Percentiles rank a stretch among this genome's conserved stretches.
phyloP scores from a whole-genome alignment of 1,140 invertebrate genomes.

The Akabosia matsudoensis region DNA sequence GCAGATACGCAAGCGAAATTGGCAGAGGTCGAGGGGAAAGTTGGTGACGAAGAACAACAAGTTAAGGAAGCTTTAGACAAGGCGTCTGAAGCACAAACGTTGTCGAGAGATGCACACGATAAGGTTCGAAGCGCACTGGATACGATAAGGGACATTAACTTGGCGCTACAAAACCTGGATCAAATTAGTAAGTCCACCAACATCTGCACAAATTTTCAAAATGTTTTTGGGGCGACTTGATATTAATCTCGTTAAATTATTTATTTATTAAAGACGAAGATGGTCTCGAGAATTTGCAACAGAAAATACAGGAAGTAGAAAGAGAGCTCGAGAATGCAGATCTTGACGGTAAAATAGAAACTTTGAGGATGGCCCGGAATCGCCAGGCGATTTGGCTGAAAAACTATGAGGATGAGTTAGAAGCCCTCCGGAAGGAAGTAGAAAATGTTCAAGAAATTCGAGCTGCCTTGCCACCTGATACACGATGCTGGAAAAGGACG shows the following conservation, averaged over 20 bases:
- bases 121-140: constrained; percentile 75
- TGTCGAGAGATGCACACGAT: constrained; percentile 70
- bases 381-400: constrained; percentile 74
- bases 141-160: constrained; percentile 74
- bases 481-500: constrained; percentile 70
- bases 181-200: constrained; percentile 63
- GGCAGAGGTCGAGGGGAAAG: constrained; percentile 67
- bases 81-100: constrained; percentile 82
- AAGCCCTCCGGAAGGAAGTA: constrained; percentile 70
- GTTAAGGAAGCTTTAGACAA: constrained; percentile 69
- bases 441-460: constrained; percentile 81
- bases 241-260: constrained; percentile 21
- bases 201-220: constrained; percentile 25
- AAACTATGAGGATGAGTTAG: constrained; percentile 76
- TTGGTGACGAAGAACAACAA: constrained; percentile 67
- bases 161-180: constrained; percentile 71
- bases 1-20: constrained; percentile 68
- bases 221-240: constrained; percentile 29
- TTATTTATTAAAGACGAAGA: constrained; percentile 57
- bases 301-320: constrained; percentile 70
- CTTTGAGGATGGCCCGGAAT: constrained; percentile 47
- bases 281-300: constrained; percentile 68
- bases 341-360: constrained; percentile 63
- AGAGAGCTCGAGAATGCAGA: constrained; percentile 67
- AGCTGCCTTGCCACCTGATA: constrained; percentile 65